Evolutionary conservation across 2,113 vertebrate genomes (phyloP), one percentile per base, ranked within the genome.

Genomic region (Serilophus lunatus): DNA sequence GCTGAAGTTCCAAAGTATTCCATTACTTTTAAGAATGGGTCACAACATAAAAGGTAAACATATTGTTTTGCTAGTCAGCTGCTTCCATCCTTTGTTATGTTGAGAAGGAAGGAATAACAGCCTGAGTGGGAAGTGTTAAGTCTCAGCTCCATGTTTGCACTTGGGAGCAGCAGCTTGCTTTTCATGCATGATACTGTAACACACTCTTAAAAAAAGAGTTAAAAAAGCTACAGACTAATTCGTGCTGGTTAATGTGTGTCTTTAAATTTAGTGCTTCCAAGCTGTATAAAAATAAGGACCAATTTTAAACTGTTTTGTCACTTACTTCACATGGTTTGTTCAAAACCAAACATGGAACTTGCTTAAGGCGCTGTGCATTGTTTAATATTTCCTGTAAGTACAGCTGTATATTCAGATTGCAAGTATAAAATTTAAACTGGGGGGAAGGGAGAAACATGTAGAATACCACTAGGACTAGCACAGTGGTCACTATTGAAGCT

Each of bases 1-100:
- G 97, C 97, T 98, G 96, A 97, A 87, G 97, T 95, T 96, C 97
- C 98, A 97, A 98, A 97, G 97, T 91, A 45, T 10, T 90, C 88
- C 72, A 66, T 69, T 79, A 68, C 70, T 90, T 44, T 79, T n/a
- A 86, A 83, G 88, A 94, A 68, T 64, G 59, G 35, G 45, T 82
- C 65, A 65, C 80, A 49, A n/a, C 1, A 10, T 88, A 83, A 59
- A 69, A 84, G 29, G 33, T 64, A 9, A 80, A 77, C 20, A 45
- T 80, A 31, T 23, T 59, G 68, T 91, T 89, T 94, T 76, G 72
- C 77, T 80, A 31, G 81, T 94, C 66, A 77, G 85, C 72, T 91
- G 94, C 87, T 94, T 82, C 90, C 40, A 0, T 44, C 79, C 59
- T 65, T 64, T 63, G 72, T 93, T 86, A 50, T 60, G 38, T 61